phyloP scores from a whole-genome alignment of 1,140 invertebrate genomes.

The Microplitis mediator region DNA sequence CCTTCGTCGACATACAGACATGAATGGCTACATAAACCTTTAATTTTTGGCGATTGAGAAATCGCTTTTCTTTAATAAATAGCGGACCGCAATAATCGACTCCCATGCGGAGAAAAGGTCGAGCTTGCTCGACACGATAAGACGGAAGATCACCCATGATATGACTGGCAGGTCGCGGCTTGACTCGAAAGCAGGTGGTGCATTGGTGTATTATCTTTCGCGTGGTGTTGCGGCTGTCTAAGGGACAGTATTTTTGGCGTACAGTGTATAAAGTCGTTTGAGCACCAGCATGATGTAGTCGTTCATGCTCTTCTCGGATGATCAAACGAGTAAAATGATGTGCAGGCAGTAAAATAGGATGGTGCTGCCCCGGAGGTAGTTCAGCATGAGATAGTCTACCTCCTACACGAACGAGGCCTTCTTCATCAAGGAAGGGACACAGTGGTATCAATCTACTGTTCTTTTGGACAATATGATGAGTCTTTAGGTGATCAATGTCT shows the following conservation, averaged over 20 bases:
- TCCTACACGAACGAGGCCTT: background rate
- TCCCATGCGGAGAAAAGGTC: background rate
- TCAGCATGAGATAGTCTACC: background rate
- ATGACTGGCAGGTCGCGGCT: too few species aligned
- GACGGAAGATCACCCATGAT: background rate
- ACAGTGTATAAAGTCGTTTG: background rate
- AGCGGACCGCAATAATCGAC: background rate
- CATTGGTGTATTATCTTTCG: conserved; percentile 11
- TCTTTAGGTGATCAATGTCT: background rate
- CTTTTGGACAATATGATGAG: background rate
- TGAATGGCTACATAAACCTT: background rate
- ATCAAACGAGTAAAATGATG: conserved; percentile 1
- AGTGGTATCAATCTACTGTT: background rate
- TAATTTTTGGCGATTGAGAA: background rate
- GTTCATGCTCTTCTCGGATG: background rate
- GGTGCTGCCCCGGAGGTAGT: background rate
- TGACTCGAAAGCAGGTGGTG: too few species aligned
- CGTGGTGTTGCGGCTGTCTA: conserved; percentile 3
- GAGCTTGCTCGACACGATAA: background rate
- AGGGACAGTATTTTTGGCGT: conserved; percentile 21
- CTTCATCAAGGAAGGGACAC: conserved; percentile 13
- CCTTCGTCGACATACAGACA: background rate
- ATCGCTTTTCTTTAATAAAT: background rate
- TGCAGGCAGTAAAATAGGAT: conserved; percentile 10
- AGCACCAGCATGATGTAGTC: background rate